Conservation (phyloP, 2,113 vertebrate genomes). For the Sminthopsis crassicaudata region DNA sequence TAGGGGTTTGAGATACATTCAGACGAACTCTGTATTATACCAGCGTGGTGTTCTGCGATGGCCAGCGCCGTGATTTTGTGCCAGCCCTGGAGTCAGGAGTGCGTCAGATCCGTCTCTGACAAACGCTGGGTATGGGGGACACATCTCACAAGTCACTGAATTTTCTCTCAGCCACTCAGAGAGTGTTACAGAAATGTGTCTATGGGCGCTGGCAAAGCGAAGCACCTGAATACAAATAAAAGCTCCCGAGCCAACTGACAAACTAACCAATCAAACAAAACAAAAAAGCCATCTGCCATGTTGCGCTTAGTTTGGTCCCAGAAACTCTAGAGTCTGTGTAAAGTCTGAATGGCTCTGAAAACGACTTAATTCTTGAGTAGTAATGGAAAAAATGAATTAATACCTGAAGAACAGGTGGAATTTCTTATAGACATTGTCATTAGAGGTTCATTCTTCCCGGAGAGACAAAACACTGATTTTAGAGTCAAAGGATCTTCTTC, state of each 20-base stretch:
- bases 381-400: neutral
- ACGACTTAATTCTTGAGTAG: neutral
- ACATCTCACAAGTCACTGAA: neutral
- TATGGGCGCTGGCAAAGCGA: neutral
- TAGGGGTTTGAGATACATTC: neutral
- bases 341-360: neutral
- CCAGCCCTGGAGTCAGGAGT: neutral
- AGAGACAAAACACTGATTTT: neutral
- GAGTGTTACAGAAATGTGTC: neutral
- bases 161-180: neutral
- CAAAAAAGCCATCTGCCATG: neutral
- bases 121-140: neutral
- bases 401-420: neutral
- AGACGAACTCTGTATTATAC: neutral
- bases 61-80: too few relatives aligned
- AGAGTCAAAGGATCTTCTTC: neutral
- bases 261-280: too few relatives aligned
- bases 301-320: neutral
- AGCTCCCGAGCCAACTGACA: neutral
- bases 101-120: neutral
- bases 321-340: neutral
- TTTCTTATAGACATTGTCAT: neutral
- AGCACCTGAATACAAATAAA: neutral
- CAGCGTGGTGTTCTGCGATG: neutral
- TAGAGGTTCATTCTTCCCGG: neutral